Evolutionary conservation across 2,888 invertebrate species (phyloP), one percentile per base, ranked within the genome.

Genomic region (Spodoptera picta): DNA sequence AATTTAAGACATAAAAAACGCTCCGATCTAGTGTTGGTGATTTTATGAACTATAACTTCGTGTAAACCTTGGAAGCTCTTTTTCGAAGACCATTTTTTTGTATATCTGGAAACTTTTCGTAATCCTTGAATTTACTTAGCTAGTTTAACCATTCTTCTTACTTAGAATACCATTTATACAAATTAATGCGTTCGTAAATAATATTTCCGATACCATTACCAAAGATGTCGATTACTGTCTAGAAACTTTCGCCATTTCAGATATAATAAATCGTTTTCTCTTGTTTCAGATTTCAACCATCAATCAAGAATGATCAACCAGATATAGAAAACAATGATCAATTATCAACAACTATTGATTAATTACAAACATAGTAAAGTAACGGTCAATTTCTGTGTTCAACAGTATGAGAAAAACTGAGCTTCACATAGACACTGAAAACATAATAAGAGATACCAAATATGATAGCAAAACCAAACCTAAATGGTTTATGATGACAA

Each of bases 401-500:
- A 75, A 83, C 86, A 88, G 81, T 84, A 87, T 88, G 88, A 85
- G 72, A 78, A 76, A 80, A 71, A 77, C 56, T 77, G 65, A 69
- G 60, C 63, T 70, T 56, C 57, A 69, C 59, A 73, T 57, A 65
- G 59, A 76, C 53, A 61, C 67, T 69, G 77, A 62, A 71, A 76
- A 76, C 44, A 79, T 67, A 36, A 36, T 36, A 77, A 75, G 78
- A 57, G 68, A 77, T 65, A 71, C 74, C 59, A 86, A 86, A 83
- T 74, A 92, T 90, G 92, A 86, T 79, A 72, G 67, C 55, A 85
- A 78, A 66, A 84, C 75, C 73, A 85, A 87, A 86, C 87, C 87
- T 66, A 84, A 84, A 79, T 80, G 85, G 86, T 86, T 91, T 90
- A 92, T 93, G 89, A 93, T 92, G 89, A 85, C 85, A 78, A 89